These are phyloP conservation scores for Bruchidius siliquastri DNA, from an alignment of 2,888 invertebrate species.

Conservation along the genomic window DNA sequence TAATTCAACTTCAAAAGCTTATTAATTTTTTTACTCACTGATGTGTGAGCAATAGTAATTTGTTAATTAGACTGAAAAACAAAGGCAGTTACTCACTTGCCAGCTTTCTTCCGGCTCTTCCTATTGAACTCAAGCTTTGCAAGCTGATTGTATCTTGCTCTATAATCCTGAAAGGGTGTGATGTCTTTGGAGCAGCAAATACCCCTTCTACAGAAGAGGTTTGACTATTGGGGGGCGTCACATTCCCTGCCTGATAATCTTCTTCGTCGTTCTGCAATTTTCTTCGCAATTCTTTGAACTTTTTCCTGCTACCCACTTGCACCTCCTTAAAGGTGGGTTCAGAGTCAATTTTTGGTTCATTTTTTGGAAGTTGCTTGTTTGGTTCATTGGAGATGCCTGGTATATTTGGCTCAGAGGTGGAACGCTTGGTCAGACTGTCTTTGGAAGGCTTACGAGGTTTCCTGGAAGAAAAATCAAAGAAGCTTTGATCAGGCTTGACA, in stretches of 20 bases:
- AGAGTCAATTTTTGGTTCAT: conserved; percentile 11
- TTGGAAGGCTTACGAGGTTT: conserved; percentile 37
- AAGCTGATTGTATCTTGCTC: conserved; percentile 84
- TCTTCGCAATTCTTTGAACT: conserved; percentile 79
- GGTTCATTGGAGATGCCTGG: conserved; percentile 21
- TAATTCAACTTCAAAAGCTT: too few species aligned
- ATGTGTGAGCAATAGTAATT: too few species aligned
- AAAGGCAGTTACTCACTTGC: conserved; percentile 49
- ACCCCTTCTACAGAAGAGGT: conserved; percentile 74
- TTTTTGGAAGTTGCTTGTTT: neutral
- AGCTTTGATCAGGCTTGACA: neutral
- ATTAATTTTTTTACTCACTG: too few species aligned
- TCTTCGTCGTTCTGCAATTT: conserved; percentile 86
- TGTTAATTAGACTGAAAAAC: neutral
- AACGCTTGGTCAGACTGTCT: conserved; percentile 36
- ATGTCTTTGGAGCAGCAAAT: conserved; percentile 59
- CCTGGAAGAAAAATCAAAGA: conserved; percentile 27
- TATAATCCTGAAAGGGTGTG: conserved; percentile 79
- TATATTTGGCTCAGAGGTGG: conserved; percentile 42
- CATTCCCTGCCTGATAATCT: conserved; percentile 47
- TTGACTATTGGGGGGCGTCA: conserved; percentile 71
- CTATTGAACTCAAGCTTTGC: conserved; percentile 84
- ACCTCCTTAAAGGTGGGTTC: conserved; percentile 25
- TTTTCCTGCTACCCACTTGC: conserved; percentile 55
- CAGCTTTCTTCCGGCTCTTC: conserved; percentile 74